A percentile compares a stretch with the other conserved stretches of the same genome.
These are phyloP conservation scores for Coleophora deauratella DNA, from an alignment of 2,888 invertebrate genomes.

Conservation along the genomic window DNA sequence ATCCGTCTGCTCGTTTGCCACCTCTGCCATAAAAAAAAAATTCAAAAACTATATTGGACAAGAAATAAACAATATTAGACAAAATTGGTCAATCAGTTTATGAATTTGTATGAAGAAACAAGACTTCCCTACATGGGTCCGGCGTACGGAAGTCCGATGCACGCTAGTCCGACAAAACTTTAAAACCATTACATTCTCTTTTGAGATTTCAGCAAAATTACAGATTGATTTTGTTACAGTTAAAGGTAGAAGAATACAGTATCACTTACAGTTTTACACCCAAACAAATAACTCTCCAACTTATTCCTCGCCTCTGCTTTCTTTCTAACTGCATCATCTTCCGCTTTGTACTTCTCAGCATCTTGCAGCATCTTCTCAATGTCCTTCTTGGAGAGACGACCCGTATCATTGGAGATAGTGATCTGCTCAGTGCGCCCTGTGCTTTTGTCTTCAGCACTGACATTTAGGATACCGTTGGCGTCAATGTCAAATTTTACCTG, in stretches of 20 bases:
- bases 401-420: constrained; percentile 91
- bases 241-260: not conserved
- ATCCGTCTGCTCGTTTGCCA: too few relatives aligned
- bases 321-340: constrained; percentile 81
- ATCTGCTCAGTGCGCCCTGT: constrained; percentile 87
- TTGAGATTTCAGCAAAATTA: too few relatives aligned
- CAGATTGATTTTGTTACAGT: too few relatives aligned
- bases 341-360: constrained; percentile 84
- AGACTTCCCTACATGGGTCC: too few relatives aligned
- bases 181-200: too few relatives aligned
- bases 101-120: too few relatives aligned
- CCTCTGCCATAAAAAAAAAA: too few relatives aligned
- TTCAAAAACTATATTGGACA: too few relatives aligned
- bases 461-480: constrained; percentile 91
- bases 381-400: constrained; percentile 87
- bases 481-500: constrained; percentile 91
- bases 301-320: constrained; percentile 82
- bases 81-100: too few relatives aligned
- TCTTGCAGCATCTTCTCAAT: constrained; percentile 89
- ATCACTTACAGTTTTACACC: constrained; percentile 50
- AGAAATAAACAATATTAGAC: too few relatives aligned
- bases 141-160: too few relatives aligned
- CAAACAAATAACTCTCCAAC: constrained; percentile 84
- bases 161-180: too few relatives aligned
- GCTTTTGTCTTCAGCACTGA: constrained; percentile 84